A percentile compares a stretch with the other conserved stretches of the same genome.
Evolutionary conservation across 2,113 vertebrate species (phyloP).

Genomic region (Archilochus colubris): DNA sequence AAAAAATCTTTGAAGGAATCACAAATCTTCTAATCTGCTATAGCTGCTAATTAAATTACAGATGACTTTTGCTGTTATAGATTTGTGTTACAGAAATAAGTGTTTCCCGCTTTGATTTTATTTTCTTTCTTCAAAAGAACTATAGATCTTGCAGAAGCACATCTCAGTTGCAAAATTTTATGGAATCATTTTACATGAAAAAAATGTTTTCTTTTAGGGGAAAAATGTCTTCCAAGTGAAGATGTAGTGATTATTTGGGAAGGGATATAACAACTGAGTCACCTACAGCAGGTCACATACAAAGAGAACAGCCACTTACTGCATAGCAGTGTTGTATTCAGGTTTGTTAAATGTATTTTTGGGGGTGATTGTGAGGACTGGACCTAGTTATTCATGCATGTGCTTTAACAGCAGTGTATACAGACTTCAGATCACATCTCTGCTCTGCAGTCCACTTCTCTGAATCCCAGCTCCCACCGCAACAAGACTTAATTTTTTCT

Average conservation of each 20-base stretch:
- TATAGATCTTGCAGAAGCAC: neutral
- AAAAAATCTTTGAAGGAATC: slow-evolving; percentile 12
- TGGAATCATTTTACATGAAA: neutral
- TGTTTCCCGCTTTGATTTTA: slow-evolving; percentile 9
- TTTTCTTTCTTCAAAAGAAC: neutral
- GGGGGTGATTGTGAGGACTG: neutral
- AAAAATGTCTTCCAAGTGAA: neutral
- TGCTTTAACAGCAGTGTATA: accelerated
- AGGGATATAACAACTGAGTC: neutral
- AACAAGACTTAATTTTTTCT: neutral
- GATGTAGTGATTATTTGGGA: neutral
- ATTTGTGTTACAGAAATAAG: slow-evolving; percentile 16
- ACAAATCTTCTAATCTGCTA: slow-evolving; percentile 19
- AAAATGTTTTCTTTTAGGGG: neutral
- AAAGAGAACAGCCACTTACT: neutral
- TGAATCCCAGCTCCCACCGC: neutral
- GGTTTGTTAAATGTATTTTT: neutral
- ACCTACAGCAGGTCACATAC: accelerated
- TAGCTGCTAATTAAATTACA: slow-evolving; percentile 63
- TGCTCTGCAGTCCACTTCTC: neutral
- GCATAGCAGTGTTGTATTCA: neutral
- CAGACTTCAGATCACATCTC: neutral
- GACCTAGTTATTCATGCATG: neutral
- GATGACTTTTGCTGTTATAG: neutral
- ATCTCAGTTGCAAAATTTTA: neutral